Percentiles rank a stretch among this genome's conserved stretches.
Evolutionary conservation across 1,140 invertebrate species (phyloP).

Genomic region (Patella vulgata): DNA sequence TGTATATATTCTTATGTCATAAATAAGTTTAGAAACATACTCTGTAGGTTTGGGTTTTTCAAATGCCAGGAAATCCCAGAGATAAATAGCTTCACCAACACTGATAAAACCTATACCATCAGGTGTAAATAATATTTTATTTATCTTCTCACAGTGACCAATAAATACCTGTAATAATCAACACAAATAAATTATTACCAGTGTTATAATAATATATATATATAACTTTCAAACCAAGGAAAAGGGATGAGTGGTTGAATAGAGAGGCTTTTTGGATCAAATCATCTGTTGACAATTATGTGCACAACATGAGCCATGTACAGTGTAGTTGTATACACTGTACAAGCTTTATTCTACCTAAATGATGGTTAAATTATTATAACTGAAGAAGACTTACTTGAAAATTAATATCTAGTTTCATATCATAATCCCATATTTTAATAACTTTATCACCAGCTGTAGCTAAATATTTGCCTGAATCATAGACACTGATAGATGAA

Average conservation of each 20-base stretch:
- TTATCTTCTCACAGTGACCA: slow-evolving; percentile 62
- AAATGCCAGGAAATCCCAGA: slow-evolving; percentile 64
- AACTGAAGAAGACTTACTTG: no score
- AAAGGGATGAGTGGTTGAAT: no score
- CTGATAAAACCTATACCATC: slow-evolving; percentile 55
- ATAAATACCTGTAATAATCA: slow-evolving; percentile 63
- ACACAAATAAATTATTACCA: slow-evolving; percentile 5
- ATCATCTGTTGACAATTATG: no score
- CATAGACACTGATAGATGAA: slow-evolving; percentile 53
- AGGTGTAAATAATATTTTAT: slow-evolving; percentile 57
- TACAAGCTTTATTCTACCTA: no score
- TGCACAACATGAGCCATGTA: no score
- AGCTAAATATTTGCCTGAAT: slow-evolving; percentile 56
- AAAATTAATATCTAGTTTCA: slow-evolving; percentile 64
- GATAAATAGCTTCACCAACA: slow-evolving; percentile 63
- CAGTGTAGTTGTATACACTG: no score
- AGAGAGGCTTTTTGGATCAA: no score
- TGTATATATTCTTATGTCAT: no score
- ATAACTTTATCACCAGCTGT: slow-evolving; percentile 64
- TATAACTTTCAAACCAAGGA: no score
- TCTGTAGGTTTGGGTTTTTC: slow-evolving; percentile 40
- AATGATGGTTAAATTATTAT: no score
- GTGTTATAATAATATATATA: no score
- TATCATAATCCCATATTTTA: slow-evolving; percentile 66
- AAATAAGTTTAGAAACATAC: no score